Evolutionary conservation across 2,888 invertebrate species (phyloP).

Genomic region (Dynastes hyllus): DNA sequence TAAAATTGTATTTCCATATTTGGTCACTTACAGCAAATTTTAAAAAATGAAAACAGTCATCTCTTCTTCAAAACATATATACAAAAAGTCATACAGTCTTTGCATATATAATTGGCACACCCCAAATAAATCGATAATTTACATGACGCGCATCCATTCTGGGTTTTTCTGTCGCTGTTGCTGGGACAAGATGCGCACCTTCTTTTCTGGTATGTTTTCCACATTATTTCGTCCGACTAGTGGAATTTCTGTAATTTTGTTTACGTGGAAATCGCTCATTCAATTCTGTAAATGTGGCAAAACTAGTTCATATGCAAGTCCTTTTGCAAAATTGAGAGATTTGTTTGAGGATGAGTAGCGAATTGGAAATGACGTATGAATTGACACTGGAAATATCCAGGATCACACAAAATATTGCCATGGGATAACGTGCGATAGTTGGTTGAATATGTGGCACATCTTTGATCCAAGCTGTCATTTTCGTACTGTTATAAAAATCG

Average conservation of each 20-base stretch:
- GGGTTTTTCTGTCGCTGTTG: not conserved
- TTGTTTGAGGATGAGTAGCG: not conserved
- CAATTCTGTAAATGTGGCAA: conserved; percentile 4
- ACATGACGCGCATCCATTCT: not conserved
- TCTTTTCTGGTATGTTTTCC: not conserved
- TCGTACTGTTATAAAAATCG: too few species aligned
- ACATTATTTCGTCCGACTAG: not conserved
- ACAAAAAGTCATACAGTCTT: too few species aligned
- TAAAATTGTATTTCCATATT: too few species aligned
- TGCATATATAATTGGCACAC: too few species aligned
- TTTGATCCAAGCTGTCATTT: too few species aligned
- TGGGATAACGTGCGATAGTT: too few species aligned
- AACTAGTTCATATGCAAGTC: conserved; percentile 1
- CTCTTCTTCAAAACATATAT: too few species aligned
- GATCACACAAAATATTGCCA: not conserved
- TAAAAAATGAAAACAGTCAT: too few species aligned
- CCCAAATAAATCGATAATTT: not conserved
- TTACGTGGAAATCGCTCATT: conserved; percentile 2
- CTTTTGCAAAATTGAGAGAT: not conserved
- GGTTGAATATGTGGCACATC: too few species aligned
- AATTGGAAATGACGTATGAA: conserved; percentile 1
- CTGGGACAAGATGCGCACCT: not conserved
- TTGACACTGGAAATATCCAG: conserved; percentile 1
- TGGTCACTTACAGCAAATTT: too few species aligned
- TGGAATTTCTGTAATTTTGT: not conserved